Evolutionary conservation across 1,140 invertebrate genomes (phyloP).

Genomic region (Antheraea mylitta): DNA sequence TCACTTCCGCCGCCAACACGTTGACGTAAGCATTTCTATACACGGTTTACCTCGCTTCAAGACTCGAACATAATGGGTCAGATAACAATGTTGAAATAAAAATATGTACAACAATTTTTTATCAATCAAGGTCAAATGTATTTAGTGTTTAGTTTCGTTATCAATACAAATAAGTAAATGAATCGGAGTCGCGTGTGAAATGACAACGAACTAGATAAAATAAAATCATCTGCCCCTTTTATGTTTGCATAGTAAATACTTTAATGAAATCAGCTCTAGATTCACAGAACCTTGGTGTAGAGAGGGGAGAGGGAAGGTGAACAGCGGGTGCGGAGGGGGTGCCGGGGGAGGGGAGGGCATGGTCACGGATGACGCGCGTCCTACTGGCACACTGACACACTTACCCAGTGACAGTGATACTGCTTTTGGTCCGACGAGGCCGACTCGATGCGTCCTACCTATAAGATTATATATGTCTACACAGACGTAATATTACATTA

Average conservation of each 20-base stretch:
- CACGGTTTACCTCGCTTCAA: not conserved
- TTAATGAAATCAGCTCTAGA: constrained; percentile 57
- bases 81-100: not conserved
- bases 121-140: not conserved
- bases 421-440: constrained; percentile 73
- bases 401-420: constrained; percentile 76
- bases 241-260: not conserved
- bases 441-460: constrained; percentile 63
- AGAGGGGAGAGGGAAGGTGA: constrained; percentile 43
- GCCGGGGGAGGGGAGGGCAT: constrained; percentile 44
- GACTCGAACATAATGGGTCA: not conserved
- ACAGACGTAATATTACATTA: constrained; percentile 17
- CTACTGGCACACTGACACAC: constrained; percentile 75
- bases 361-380: constrained; percentile 72
- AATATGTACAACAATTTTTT: not conserved
- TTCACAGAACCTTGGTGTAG: constrained; percentile 62
- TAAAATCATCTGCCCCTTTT: not conserved
- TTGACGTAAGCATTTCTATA: not conserved
- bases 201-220: not conserved
- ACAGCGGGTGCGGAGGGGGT: constrained; percentile 20
- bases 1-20: not conserved
- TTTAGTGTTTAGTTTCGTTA: not conserved
- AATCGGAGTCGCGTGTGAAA: not conserved
- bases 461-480: constrained; percentile 44
- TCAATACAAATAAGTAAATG: not conserved